A percentile compares a stretch with the other conserved stretches of the same genome.
Conservation (phyloP, 2,113 vertebrate species). For the Parus major region DNA sequence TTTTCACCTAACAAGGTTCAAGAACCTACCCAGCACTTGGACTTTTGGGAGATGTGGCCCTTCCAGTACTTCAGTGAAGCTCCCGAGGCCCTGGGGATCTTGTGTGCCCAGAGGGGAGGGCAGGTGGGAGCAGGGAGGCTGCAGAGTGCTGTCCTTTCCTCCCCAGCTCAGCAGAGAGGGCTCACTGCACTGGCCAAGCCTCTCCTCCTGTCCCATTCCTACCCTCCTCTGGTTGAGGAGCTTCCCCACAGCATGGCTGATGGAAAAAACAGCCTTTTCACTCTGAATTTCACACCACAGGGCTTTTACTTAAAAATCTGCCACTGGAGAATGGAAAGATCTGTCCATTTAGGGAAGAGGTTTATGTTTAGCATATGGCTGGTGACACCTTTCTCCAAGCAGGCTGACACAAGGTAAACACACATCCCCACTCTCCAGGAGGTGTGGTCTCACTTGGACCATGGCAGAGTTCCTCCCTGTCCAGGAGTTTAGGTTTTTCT, state of each 20-base stretch:
- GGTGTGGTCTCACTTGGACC: background rate
- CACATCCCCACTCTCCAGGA: background rate
- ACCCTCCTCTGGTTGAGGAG: background rate
- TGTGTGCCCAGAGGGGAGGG: background rate
- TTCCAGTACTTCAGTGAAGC: background rate
- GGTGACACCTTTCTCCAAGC: background rate
- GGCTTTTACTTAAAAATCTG: background rate
- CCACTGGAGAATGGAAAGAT: background rate
- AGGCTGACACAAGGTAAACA: background rate
- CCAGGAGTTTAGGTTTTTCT: background rate
- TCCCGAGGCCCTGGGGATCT: background rate
- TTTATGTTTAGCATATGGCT: background rate
- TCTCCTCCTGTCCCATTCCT: background rate
- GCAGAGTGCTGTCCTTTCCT: background rate
- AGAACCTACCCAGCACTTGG: background rate
- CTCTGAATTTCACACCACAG: background rate
- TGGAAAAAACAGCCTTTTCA: background rate
- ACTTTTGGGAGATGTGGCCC: background rate
- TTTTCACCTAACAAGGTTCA: background rate
- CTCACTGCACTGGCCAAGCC: background rate
- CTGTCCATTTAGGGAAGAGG: background rate
- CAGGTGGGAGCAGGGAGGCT: background rate
- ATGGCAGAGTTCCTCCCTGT: background rate
- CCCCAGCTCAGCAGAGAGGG: background rate
- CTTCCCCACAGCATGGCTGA: background rate